phyloP scores from a whole-genome alignment of 2,797 vertebrate species.

The Oreonectes daqikongensis region DNA sequence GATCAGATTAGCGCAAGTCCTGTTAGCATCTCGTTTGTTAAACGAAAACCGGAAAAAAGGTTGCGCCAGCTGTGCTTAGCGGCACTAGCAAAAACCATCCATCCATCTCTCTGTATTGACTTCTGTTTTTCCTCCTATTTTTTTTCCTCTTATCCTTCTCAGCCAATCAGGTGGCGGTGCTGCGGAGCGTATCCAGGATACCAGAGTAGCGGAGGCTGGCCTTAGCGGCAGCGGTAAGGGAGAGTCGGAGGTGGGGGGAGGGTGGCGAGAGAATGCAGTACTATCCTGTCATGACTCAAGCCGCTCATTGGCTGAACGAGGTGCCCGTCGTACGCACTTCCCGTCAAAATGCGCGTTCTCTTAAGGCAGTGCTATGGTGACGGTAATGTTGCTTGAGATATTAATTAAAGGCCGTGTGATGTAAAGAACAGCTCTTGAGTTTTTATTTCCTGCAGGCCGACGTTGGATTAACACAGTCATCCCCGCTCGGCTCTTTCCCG shows the following conservation, averaged over 20 bases:
- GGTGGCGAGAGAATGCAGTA: slow-evolving; percentile 35
- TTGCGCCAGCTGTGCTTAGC: slow-evolving; percentile 60
- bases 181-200: slow-evolving; percentile 77
- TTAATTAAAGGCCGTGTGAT: slow-evolving; percentile 25
- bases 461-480: slow-evolving; percentile 33
- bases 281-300: background rate
- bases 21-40: slow-evolving; percentile 29
- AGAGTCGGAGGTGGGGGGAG: slow-evolving; percentile 41
- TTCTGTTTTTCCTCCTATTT: slow-evolving; percentile 55
- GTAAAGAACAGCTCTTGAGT: slow-evolving; percentile 23
- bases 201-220: slow-evolving; percentile 71
- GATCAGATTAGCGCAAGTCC: slow-evolving; percentile 24
- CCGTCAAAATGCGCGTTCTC: background rate
- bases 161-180: slow-evolving; percentile 73
- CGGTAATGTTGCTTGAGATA: slow-evolving; percentile 13
- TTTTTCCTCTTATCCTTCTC: slow-evolving; percentile 57
- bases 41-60: slow-evolving; percentile 62
- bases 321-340: background rate
- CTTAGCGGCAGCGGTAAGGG: slow-evolving; percentile 66
- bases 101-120: slow-evolving; percentile 65
- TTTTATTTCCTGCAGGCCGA: slow-evolving; percentile 31
- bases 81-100: slow-evolving; percentile 64
- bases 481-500: slow-evolving; percentile 12
- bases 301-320: slow-evolving; percentile 31
- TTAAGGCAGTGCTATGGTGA: background rate